Conservation (phyloP, 2,797 vertebrate species). For the Amblyraja radiata region DNA sequence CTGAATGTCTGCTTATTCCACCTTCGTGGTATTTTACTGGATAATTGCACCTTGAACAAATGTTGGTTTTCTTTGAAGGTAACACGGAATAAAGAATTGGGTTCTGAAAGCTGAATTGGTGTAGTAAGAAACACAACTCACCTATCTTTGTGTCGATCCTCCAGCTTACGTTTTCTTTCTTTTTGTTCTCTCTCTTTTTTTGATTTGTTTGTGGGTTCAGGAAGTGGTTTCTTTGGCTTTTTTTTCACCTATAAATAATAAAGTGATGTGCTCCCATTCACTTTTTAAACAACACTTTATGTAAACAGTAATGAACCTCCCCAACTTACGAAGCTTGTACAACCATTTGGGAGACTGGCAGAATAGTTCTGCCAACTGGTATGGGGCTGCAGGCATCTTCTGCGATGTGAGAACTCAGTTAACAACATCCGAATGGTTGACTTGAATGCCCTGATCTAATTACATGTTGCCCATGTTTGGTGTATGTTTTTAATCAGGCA, state of each 20-base stretch:
- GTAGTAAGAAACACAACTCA: conserved; percentile 47
- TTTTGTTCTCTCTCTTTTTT: conserved; percentile 74
- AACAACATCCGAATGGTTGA: no score
- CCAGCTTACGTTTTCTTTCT: conserved; percentile 63
- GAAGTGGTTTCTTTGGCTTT: conserved; percentile 56
- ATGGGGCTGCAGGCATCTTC: no score
- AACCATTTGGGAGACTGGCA: no score
- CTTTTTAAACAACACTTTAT: neutral
- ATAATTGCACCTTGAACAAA: neutral
- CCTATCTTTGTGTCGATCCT: conserved; percentile 78
- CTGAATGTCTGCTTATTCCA: neutral
- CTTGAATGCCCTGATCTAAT: no score
- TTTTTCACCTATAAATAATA: conserved; percentile 68
- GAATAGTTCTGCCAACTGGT: no score
- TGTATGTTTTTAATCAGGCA: no score
- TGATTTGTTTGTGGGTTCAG: conserved; percentile 64
- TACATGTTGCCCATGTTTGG: no score
- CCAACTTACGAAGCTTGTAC: no score
- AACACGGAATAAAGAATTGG: neutral
- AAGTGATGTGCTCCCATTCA: neutral
- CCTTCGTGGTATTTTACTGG: neutral
- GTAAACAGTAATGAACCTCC: neutral
- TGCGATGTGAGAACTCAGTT: no score
- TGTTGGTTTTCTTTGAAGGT: neutral
- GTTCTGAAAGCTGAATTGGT: neutral